Evolutionary conservation across 2,113 vertebrate species (phyloP), one percentile per base, ranked within the genome.

Genomic region (Leptocoma aspasia): DNA sequence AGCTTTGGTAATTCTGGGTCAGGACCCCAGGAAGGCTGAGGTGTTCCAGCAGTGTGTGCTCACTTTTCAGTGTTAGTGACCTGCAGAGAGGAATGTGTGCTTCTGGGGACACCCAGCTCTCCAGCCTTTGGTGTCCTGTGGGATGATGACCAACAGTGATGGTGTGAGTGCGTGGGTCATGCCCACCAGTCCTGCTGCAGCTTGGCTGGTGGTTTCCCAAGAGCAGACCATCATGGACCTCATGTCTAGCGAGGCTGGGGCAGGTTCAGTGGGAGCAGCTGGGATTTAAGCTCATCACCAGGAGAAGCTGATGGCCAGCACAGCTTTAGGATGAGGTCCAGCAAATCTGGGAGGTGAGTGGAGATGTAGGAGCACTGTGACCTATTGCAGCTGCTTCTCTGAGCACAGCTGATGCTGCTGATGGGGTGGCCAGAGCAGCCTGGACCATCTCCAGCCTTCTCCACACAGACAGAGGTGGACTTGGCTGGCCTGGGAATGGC

Each of bases 21-120:
- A 70, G 47, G 24, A 50, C 19, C 35, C 57, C 23, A 7, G 56
- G 44, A 82, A 20, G 31, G 37, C 63, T 3, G 0, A 75, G 50
- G 35, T 57, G 30, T 61, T 85, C 31, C 2, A 1, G 41, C 64
- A 68, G 28, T 0, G 0, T 3, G 0, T 18, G 37, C 20, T 64
- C 28, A 15, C 54, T 35, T 22, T 16, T 50, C 8, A 1, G 20
- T 82, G 75, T 50, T 13, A 5, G 20, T 28, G 71, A 47, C n/a
- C 47, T 89, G 70, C 6, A 3, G 65, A 79, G 75, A 13, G 42
- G 31, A 79, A 69, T 1, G 7, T 3, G 10, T 3, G 2, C 47
- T 72, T 30, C 52, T 76, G 77, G n/a, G 63, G 23, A 26, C 54
- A 42, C 11, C 26, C 77, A 80, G 0, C 49, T 66, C 52, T 49